These are phyloP conservation scores for Sussaba pulchella DNA, from an alignment of 2,888 invertebrate genomes.

Conservation along the genomic window DNA sequence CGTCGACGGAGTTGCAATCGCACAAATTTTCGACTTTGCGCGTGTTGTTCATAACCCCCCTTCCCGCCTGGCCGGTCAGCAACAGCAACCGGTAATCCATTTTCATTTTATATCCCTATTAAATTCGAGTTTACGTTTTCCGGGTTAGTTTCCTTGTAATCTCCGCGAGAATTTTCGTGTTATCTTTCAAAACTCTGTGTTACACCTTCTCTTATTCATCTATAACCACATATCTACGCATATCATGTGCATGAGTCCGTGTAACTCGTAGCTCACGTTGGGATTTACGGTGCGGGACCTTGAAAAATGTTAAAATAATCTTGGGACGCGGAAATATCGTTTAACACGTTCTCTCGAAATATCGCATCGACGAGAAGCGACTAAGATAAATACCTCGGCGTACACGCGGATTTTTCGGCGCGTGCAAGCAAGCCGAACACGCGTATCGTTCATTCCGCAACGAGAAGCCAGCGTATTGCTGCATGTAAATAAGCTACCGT, in stretches of 20 bases:
- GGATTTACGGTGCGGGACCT: conserved; percentile 44
- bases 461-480: conserved; percentile 13
- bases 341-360: conserved; percentile 50
- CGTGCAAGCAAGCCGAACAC: neutral
- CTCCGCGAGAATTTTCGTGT: conserved; percentile 31
- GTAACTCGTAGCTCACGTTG: neutral
- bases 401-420: conserved; percentile 29
- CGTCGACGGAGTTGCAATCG: conserved; percentile 33
- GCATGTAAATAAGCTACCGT: neutral
- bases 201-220: neutral
- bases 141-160: conserved; percentile 24
- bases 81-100: neutral
- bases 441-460: conserved; percentile 56
- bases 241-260: conserved; percentile 3
- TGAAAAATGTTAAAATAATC: conserved; percentile 59
- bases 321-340: conserved; percentile 60
- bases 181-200: conserved; percentile 20
- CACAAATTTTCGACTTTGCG: conserved; percentile 21
- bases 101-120: conserved; percentile 37
- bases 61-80: neutral
- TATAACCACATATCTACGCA: no score
- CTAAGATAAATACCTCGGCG: conserved; percentile 27
- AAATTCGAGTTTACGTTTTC: conserved; percentile 34
- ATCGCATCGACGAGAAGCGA: conserved; percentile 31
- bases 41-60: neutral